Base-by-base conservation (phyloP, 1,140 invertebrate species). In the Phthorimaea operculella region DNA sequence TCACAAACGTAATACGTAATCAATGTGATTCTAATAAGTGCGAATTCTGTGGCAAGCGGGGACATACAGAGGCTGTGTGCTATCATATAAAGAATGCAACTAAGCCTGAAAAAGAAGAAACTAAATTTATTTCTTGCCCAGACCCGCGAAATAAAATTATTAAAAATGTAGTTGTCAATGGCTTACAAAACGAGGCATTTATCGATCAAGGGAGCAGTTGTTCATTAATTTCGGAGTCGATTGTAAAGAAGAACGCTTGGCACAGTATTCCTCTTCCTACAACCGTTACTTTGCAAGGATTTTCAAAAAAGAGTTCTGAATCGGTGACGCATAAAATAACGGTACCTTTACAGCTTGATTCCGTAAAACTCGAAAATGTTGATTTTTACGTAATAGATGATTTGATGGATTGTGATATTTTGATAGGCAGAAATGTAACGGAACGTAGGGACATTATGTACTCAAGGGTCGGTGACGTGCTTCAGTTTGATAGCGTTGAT, bases 361-460 rank as follows among this genome's bases (percentile, higher is more conserved):
- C 7, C 7, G 34, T 36, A 12, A 12, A 8, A 36, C 34, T 36
- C 7, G 12, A 36, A 36, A 12, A 36, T 36, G 34, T 36, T 8
- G 34, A 36, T 36, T 36, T 36, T 36, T 36, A 36, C 34, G 34
- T 36, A 7, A 36, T 36, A 8, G 12, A 36, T 36, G 34, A 36
- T 12, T 12, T 36, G 34, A 12, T 12, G 7, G 34, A 12, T 7
- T 36, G 34, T 36, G 34, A 36, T 12, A 36, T 36, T 36, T 36
- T 36, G 34, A 36, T 36, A 36, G 34, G 34, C 7, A 36, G 48
- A 18, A 50, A 50, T 50, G 18, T 50, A 16, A 51, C 49, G 8
- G 49, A 51, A 51, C 18, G 49, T n/a, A 2, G 3, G 10, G 51
- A 52, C 11, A n/a, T 52, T 6, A 36, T 52, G 14, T 52, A 52